These are phyloP conservation scores for Morpho deidamia DNA, from an alignment of 2,888 invertebrate genomes.

Conservation along the genomic window DNA sequence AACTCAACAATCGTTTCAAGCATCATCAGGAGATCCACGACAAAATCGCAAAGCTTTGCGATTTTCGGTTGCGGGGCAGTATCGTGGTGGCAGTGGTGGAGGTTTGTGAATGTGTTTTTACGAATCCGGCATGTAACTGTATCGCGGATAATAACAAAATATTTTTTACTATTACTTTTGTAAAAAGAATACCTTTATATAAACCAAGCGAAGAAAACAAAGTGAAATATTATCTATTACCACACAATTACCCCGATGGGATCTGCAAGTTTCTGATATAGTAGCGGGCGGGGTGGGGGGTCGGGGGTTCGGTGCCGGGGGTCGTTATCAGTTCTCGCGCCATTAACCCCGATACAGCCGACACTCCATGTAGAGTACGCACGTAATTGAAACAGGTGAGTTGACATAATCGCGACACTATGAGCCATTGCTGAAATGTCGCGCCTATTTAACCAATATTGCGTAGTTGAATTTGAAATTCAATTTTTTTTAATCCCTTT, in stretches of 20 bases:
- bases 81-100: too few relatives aligned
- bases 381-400: conserved; percentile 39
- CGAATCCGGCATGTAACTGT: too few relatives aligned
- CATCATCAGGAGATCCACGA: too few relatives aligned
- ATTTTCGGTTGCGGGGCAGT: too few relatives aligned
- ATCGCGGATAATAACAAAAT: too few relatives aligned
- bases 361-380: conserved; percentile 63
- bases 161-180: too few relatives aligned
- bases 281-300: conserved; percentile 21
- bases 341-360: conserved; percentile 74
- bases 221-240: conserved; percentile 47
- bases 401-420: conserved; percentile 14
- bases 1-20: too few relatives aligned
- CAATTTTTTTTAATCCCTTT: too few relatives aligned
- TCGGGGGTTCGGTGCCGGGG: conserved; percentile 28
- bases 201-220: conserved; percentile 14
- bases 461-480: too few relatives aligned
- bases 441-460: too few relatives aligned
- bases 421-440: conserved; percentile 4
- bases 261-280: conserved; percentile 46
- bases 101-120: too few relatives aligned
- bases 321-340: conserved; percentile 64
- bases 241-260: conserved; percentile 64
- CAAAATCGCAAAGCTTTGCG: too few relatives aligned
- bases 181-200: not conserved